phyloP scores from a whole-genome alignment of 2,888 invertebrate species.

The Zhengitettix transpicula region DNA sequence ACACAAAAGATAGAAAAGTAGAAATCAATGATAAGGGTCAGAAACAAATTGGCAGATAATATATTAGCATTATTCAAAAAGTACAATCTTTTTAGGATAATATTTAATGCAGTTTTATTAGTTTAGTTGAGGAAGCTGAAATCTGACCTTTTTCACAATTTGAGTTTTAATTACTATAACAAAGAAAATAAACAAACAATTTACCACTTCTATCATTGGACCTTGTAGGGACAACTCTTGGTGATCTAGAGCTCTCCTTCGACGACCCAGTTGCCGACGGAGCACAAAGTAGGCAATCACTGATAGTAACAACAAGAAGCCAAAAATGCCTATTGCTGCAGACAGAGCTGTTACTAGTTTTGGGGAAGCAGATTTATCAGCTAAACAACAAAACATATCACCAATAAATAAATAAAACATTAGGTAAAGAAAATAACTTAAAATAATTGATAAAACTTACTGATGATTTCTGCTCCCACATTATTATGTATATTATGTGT shows the following conservation, averaged over 20 bases:
- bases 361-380: constrained; percentile 10
- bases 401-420: background rate
- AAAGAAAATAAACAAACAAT: constrained; percentile 8
- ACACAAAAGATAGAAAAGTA: no score
- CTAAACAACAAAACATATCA: background rate
- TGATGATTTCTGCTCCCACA: constrained; percentile 13
- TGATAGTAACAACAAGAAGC: constrained; percentile 43
- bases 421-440: background rate
- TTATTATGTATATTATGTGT: constrained; percentile 33
- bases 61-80: no score
- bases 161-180: no score
- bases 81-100: no score
- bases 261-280: constrained; percentile 23
- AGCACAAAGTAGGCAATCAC: constrained; percentile 45
- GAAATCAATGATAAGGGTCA: no score
- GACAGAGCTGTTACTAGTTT: constrained; percentile 28
- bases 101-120: no score
- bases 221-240: constrained; percentile 61
- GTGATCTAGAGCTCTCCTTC: constrained; percentile 33
- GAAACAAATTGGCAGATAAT: no score
- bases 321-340: constrained; percentile 55
- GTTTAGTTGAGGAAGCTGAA: no score
- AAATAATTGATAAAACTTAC: background rate
- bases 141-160: no score
- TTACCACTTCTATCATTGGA: constrained; percentile 54